A percentile compares a stretch with the other conserved stretches of the same genome.
Evolutionary conservation across 2,113 vertebrate species (phyloP).

Genomic region (Poeciliopsis turrubarensis): DNA sequence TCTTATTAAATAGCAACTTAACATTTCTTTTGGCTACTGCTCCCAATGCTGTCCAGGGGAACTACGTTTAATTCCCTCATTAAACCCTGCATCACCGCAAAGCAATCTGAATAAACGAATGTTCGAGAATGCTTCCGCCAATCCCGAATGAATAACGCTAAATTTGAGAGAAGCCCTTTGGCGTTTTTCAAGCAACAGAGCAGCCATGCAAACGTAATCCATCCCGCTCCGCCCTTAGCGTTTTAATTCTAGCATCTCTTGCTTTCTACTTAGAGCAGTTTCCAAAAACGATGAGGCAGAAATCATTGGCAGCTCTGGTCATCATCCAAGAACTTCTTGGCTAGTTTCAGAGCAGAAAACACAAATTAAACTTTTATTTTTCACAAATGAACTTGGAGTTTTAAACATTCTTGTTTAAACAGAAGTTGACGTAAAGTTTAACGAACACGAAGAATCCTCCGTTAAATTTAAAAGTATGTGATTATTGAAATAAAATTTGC

Average conservation of each 20-base stretch:
- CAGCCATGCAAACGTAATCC: constrained; percentile 26
- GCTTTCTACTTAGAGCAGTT: constrained; percentile 40
- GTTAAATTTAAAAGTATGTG: too few species aligned
- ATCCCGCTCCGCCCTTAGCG: constrained; percentile 12
- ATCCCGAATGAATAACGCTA: constrained; percentile 22
- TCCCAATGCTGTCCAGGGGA: constrained; percentile 33
- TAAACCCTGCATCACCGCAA: constrained; percentile 30
- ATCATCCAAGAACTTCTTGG: constrained; percentile 39
- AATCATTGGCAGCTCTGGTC: constrained; percentile 8
- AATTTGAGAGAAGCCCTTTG: constrained; percentile 15
- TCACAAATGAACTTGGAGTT: constrained; percentile 13
- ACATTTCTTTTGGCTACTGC: constrained; percentile 20
- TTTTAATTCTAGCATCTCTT: constrained; percentile 20
- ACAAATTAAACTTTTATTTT: neutral
- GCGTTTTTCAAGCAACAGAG: constrained; percentile 1
- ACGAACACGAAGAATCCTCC: too few species aligned
- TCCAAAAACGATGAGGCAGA: constrained; percentile 24
- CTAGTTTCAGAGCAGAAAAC: constrained; percentile 23
- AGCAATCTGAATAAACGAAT: constrained; percentile 24
- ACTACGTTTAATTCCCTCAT: constrained; percentile 27
- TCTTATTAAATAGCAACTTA: constrained; percentile 7
- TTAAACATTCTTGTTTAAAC: neutral
- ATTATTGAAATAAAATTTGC: too few species aligned
- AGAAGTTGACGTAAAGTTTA: neutral
- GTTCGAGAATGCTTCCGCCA: constrained; percentile 13